A percentile compares a stretch with the other conserved stretches of the same genome.
phyloP scores from a whole-genome alignment of 2,113 vertebrate genomes.

The Lamprologus lemairii region DNA sequence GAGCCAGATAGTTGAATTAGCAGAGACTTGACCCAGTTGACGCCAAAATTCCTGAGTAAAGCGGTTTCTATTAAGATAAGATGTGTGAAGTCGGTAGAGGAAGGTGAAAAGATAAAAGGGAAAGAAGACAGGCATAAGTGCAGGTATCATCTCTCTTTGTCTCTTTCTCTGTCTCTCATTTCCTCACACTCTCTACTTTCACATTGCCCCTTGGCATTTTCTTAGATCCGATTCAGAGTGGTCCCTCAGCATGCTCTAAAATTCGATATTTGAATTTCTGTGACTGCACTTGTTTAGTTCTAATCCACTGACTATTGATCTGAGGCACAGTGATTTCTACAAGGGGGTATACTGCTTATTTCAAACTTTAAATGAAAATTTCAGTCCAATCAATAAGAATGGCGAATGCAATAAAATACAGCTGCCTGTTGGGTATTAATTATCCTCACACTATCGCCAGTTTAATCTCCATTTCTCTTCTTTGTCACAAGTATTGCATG shows the following conservation, averaged over 20 bases:
- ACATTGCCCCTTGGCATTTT: slow-evolving; percentile 10
- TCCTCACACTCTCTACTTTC: neutral
- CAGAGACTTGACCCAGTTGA: slow-evolving; percentile 6
- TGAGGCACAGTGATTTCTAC: slow-evolving; percentile 62
- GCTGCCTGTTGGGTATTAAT: slow-evolving; percentile 50
- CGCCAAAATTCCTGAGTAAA: neutral
- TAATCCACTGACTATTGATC: slow-evolving; percentile 79
- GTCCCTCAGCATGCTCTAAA: slow-evolving; percentile 6
- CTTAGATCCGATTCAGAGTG: slow-evolving; percentile 24
- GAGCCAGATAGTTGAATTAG: neutral
- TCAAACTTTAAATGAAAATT: slow-evolving; percentile 67
- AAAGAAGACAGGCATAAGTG: neutral
- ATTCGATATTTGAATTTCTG: slow-evolving; percentile 67
- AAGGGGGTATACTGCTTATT: slow-evolving; percentile 60
- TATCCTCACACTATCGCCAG: neutral
- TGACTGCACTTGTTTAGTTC: slow-evolving; percentile 74
- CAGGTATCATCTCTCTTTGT: neutral
- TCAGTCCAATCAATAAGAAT: slow-evolving; percentile 56
- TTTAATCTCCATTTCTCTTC: slow-evolving; percentile 19
- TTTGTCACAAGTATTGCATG: neutral
- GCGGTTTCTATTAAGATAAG: neutral
- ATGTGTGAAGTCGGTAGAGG: neutral
- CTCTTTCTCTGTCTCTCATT: neutral
- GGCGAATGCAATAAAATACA: slow-evolving; percentile 49
- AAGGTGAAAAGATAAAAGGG: neutral